Percentiles rank a stretch among this genome's conserved stretches.
These are phyloP conservation scores for Chrysomela aeneicollis DNA, from an alignment of 2,888 invertebrate species.

Conservation along the genomic window DNA sequence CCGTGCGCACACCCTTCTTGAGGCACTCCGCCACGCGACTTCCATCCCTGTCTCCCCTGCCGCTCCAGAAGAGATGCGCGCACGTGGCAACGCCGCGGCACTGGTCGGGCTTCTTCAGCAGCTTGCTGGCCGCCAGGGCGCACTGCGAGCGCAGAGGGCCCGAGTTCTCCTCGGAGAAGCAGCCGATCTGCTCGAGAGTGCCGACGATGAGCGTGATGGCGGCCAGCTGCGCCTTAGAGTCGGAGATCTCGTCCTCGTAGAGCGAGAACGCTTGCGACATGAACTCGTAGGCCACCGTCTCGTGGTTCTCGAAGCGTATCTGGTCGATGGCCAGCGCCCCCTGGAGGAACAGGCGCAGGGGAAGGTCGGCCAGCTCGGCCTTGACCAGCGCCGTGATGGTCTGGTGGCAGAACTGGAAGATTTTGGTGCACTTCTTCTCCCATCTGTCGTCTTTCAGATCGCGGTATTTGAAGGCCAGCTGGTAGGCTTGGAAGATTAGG, in stretches of 20 bases:
- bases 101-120: conserved; percentile 96
- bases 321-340: conserved; percentile 93
- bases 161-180: conserved; percentile 96
- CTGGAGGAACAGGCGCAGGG: conserved; percentile 92
- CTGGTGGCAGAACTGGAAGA: conserved; percentile 97
- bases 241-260: conserved; percentile 98
- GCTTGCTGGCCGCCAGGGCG: conserved; percentile 92
- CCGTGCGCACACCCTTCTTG: conserved; percentile 96
- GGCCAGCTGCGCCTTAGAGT: conserved; percentile 95
- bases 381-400: conserved; percentile 94
- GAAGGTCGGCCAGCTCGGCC: conserved; percentile 93
- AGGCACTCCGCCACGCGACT: conserved; percentile 93
- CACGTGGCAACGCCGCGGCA: conserved; percentile 93
- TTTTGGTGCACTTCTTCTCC: conserved; percentile 98
- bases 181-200: conserved; percentile 93
- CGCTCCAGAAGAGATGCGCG: conserved; percentile 98
- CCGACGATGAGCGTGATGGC: conserved; percentile 96
- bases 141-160: conserved; percentile 96
- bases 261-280: conserved; percentile 95
- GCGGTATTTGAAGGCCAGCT: conserved; percentile 84
- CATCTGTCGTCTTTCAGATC: conserved; percentile 92
- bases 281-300: conserved; percentile 98
- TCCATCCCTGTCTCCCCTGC: conserved; percentile 85
- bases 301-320: conserved; percentile 93
- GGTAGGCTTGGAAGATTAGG: conserved; percentile 91